These are phyloP conservation scores for Diaperis boleti DNA, from an alignment of 2,888 invertebrate genomes.

Conservation along the genomic window DNA sequence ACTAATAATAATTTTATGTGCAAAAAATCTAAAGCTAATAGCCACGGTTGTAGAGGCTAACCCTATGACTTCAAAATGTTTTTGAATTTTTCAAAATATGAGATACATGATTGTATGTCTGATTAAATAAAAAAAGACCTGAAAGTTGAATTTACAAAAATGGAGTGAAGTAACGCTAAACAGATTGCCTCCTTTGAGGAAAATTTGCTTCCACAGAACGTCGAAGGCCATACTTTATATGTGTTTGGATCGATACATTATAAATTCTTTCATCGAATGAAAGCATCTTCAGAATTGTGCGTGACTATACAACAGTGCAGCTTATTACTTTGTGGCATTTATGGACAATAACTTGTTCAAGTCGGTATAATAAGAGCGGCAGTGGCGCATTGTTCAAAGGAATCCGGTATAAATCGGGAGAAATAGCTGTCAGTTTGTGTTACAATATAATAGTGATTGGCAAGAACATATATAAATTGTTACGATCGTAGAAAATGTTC, in stretches of 20 bases:
- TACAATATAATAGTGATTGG: slow-evolving; percentile 6
- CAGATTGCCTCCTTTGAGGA: no score
- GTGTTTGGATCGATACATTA: not conserved
- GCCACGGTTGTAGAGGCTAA: no score
- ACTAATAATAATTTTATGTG: no score
- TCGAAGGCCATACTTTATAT: no score
- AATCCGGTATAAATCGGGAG: not conserved
- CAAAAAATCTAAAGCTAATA: no score
- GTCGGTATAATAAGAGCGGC: not conserved
- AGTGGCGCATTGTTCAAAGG: not conserved
- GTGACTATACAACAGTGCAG: not conserved
- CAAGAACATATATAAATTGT: not conserved
- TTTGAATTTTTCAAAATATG: no score
- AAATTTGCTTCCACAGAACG: no score
- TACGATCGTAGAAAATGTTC: slow-evolving; percentile 14
- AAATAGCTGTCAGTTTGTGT: not conserved
- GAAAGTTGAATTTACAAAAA: no score
- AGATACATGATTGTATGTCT: no score
- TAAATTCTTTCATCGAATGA: not conserved
- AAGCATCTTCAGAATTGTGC: not conserved
- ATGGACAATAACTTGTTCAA: not conserved
- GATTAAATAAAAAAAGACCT: no score
- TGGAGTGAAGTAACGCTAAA: no score
- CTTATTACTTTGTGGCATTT: not conserved
- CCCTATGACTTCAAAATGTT: no score